Conservation (phyloP, 2,888 invertebrate genomes). For the Arrhopalites spinosus region DNA sequence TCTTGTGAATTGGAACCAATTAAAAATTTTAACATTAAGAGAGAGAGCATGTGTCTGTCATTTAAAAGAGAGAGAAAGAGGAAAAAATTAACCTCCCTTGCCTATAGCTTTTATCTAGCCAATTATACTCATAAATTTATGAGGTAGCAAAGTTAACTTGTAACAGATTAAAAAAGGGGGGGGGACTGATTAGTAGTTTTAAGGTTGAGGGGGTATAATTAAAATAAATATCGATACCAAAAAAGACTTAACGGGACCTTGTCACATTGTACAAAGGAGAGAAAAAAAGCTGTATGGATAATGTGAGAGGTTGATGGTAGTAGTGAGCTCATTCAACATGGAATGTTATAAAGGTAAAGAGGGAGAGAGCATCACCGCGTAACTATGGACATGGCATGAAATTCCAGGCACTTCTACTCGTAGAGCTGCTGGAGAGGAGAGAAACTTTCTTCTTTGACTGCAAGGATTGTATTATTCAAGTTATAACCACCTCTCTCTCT, state of each 20-base stretch:
- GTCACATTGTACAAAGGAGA: no score
- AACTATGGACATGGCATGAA: background rate
- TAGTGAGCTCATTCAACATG: background rate
- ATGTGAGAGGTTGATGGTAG: no score
- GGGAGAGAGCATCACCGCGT: background rate
- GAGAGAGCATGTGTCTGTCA: no score
- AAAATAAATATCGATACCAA: conserved; percentile 5
- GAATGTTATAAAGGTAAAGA: background rate
- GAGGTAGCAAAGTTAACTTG: background rate
- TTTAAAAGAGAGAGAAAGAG: no score
- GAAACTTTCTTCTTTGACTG: background rate
- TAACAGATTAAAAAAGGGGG: background rate
- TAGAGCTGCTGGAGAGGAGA: background rate
- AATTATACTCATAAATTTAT: background rate
- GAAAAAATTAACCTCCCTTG: no score
- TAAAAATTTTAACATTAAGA: no score
- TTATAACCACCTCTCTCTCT: background rate
- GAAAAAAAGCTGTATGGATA: no score
- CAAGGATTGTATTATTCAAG: conserved; percentile 11
- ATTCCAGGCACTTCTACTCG: conserved; percentile 5
- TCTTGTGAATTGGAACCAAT: no score
- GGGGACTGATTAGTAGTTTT: background rate
- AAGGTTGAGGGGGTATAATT: background rate
- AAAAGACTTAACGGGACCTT: no score
- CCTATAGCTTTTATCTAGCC: background rate